Base-by-base conservation (phyloP, 2,797 vertebrate species). In the Crenichthys baileyi region DNA sequence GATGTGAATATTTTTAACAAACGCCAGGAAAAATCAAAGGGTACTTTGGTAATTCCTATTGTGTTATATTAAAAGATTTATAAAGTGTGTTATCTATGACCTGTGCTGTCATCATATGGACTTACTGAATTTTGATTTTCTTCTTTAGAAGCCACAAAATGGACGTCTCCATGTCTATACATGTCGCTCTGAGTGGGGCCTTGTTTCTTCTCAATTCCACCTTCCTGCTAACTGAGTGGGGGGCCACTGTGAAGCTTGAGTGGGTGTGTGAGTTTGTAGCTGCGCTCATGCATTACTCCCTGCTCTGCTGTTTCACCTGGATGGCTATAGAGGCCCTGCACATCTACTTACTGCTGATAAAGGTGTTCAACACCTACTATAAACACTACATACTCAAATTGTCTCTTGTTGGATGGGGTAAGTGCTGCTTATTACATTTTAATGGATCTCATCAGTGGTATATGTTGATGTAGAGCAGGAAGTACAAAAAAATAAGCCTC, bases 251-350 rank as follows among this genome's bases (percentile, higher is more conserved):
- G 76, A 13, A 7, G 4, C 20, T 18, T 0, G 3, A 3, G 0
- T 79, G 80, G 1, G 3, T 93, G 72, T 98, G 97, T 46, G 82
- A 87, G 79, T 77, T 88, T 18, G 71, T 94, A 0, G 96, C 94
- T 0, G 95, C 92, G 0, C 0, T 92, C 81, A 94, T 96, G 65
- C 96, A 97, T 81, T 97, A 95, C 88, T 95, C 94, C 70, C 81
- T 97, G 84, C 95, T 98, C 83, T 95, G 94, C 84, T 93, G 88
- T 80, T 97, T 97, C 93, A 97, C 95, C 81, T 97, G 97, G 97
- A 97, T 86, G 83, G 91, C 85, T 0, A 89, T 97, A 26, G 97
- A 98, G 85, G 96, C 95, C 6, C 90, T 96, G 8, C 97, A 98
- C 79, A 94, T 97, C 29, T 97, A 97, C 73, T 85, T 97, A 0